These are phyloP conservation scores for Entomobrya proxima DNA, from an alignment of 2,888 invertebrate genomes.

Conservation along the genomic window DNA sequence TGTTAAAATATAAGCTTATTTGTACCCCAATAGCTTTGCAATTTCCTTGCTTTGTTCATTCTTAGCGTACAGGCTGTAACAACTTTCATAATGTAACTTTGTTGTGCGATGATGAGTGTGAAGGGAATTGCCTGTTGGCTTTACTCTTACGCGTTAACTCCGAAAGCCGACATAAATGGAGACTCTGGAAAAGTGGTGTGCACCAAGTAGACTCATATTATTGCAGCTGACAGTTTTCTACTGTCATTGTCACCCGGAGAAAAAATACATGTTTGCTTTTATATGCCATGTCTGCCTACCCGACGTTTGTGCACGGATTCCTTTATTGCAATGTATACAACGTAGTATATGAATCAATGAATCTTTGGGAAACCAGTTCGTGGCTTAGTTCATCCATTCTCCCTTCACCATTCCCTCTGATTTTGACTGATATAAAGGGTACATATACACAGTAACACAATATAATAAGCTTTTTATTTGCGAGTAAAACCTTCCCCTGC, in stretches of 20 bases:
- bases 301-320: not conserved
- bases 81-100: not conserved
- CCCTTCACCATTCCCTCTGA: not conserved
- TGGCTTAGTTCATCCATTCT: not conserved
- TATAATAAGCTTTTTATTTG: slow-evolving; percentile 41
- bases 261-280: slow-evolving; percentile 27
- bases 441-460: not conserved
- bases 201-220: slow-evolving; percentile 54
- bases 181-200: slow-evolving; percentile 30
- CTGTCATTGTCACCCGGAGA: slow-evolving; percentile 69
- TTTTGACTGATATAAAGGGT: slow-evolving; percentile 12
- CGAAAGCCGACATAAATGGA: slow-evolving; percentile 31
- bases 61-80: not conserved
- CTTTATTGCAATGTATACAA: not conserved
- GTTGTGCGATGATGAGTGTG: not conserved
- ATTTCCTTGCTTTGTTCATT: not conserved
- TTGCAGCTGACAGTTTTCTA: slow-evolving; percentile 69
- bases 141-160: slow-evolving; percentile 19
- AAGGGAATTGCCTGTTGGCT: slow-evolving; percentile 40
- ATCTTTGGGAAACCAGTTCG: not conserved
- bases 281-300: not conserved
- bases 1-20: slow-evolving; percentile 19
- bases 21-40: not conserved
- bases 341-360: not conserved
- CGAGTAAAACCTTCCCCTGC: slow-evolving; percentile 44